phyloP scores from a whole-genome alignment of 2,797 vertebrate species.

The Sebastes vulpes region DNA sequence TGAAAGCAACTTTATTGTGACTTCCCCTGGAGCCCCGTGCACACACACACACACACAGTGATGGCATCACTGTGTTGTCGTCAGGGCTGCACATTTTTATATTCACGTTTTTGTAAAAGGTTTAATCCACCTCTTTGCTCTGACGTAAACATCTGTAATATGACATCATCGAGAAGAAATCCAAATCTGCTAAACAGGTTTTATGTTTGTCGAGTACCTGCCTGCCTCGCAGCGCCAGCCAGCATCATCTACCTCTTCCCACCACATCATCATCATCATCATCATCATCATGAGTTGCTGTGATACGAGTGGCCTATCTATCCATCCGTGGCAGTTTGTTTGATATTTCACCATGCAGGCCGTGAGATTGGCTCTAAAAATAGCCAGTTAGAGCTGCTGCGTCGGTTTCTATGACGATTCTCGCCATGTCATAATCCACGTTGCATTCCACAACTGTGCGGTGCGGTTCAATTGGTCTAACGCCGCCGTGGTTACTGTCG shows the following conservation, averaged over 20 bases:
- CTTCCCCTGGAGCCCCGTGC: neutral
- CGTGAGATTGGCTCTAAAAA: conserved; percentile 68
- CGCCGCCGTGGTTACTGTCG: conserved; percentile 30
- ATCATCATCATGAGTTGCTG: too few relatives aligned
- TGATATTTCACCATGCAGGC: too few relatives aligned
- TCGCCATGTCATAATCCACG: conserved; percentile 71
- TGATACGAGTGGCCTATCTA: too few relatives aligned
- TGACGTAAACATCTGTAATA: neutral
- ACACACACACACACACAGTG: neutral
- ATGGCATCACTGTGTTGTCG: neutral
- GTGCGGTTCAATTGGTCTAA: conserved; percentile 50
- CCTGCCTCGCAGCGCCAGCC: neutral
- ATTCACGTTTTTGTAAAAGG: neutral
- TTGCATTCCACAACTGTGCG: conserved; percentile 62
- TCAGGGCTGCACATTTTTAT: neutral
- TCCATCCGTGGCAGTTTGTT: too few relatives aligned
- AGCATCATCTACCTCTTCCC: too few relatives aligned
- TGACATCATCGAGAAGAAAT: neutral
- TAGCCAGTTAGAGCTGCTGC: conserved; percentile 67
- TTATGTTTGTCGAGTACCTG: neutral
- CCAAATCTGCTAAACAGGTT: neutral
- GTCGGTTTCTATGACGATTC: conserved; percentile 73
- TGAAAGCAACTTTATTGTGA: conserved; percentile 28
- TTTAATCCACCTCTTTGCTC: neutral
- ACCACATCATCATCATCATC: too few relatives aligned